A percentile compares a stretch with the other conserved stretches of the same genome.
These are phyloP conservation scores for Dolichallabes microphthalmus DNA, from an alignment of 2,113 vertebrate genomes.

Conservation along the genomic window DNA sequence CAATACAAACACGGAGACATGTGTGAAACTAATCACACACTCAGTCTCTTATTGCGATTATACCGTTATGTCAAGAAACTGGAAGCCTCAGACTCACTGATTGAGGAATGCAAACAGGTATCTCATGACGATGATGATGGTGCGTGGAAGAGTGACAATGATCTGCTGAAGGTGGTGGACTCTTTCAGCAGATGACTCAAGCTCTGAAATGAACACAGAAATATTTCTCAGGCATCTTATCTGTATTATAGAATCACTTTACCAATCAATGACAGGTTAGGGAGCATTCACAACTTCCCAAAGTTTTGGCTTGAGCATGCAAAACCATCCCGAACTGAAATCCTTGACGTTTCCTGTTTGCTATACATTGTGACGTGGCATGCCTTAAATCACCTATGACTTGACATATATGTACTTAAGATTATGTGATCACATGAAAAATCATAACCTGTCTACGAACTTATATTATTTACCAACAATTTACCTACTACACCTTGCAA, in stretches of 20 bases:
- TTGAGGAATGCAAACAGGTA: conserved; percentile 98
- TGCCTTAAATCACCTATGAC: too few species aligned
- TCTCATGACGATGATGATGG: conserved; percentile 95
- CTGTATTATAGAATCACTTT: background rate
- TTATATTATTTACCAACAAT: too few species aligned
- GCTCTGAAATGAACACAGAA: conserved; percentile 76
- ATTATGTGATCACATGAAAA: too few species aligned
- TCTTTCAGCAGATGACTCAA: conserved; percentile 84
- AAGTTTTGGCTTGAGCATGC: too few species aligned
- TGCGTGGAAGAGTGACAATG: conserved; percentile 83
- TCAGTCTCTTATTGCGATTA: background rate
- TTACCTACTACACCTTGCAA: too few species aligned
- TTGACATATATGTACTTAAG: too few species aligned
- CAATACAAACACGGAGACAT: conserved; percentile 8
- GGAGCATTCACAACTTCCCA: too few species aligned
- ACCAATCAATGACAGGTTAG: background rate
- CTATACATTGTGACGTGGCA: too few species aligned
- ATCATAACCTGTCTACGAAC: too few species aligned
- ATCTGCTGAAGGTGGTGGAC: conserved; percentile 94
- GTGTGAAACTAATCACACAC: background rate
- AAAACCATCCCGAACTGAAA: too few species aligned
- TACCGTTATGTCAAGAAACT: background rate
- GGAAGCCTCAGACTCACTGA: conserved; percentile 79
- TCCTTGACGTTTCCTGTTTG: too few species aligned
- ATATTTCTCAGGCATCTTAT: background rate